Evolutionary conservation across 2,888 invertebrate species (phyloP).

Genomic region (Norana najaformis): DNA sequence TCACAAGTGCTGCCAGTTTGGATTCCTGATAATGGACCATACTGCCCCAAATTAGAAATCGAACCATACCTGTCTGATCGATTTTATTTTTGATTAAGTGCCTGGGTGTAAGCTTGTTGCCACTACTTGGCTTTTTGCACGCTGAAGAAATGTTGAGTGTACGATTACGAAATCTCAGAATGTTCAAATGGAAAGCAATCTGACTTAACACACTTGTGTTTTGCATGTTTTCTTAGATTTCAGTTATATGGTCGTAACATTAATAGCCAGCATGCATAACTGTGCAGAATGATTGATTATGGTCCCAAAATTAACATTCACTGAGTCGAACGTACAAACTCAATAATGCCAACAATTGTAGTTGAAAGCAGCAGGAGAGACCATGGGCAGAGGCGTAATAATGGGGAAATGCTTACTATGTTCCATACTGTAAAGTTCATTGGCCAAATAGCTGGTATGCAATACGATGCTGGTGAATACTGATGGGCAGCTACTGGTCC

Average conservation of each 20-base stretch:
- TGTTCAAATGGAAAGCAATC: background rate
- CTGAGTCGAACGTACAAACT: background rate
- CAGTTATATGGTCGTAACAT: no score
- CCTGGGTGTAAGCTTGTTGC: background rate
- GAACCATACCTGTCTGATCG: no score
- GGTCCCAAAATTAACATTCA: no score
- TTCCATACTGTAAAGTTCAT: no score
- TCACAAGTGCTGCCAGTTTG: background rate
- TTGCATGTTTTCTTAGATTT: background rate
- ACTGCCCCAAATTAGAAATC: no score
- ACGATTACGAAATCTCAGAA: background rate
- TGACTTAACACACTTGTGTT: background rate
- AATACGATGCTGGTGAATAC: no score
- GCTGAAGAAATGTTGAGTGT: no score
- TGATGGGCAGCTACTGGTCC: no score
- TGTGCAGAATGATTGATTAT: background rate
- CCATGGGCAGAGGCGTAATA: background rate
- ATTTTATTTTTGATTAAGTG: background rate
- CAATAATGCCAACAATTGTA: background rate
- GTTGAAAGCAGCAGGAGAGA: background rate
- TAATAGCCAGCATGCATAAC: no score
- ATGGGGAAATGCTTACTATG: background rate
- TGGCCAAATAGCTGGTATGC: no score
- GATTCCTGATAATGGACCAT: no score
- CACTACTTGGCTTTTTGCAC: no score